A percentile compares a stretch with the other conserved stretches of the same genome.
Conservation (phyloP, 2,797 vertebrate genomes). For the Coendou prehensilis region DNA sequence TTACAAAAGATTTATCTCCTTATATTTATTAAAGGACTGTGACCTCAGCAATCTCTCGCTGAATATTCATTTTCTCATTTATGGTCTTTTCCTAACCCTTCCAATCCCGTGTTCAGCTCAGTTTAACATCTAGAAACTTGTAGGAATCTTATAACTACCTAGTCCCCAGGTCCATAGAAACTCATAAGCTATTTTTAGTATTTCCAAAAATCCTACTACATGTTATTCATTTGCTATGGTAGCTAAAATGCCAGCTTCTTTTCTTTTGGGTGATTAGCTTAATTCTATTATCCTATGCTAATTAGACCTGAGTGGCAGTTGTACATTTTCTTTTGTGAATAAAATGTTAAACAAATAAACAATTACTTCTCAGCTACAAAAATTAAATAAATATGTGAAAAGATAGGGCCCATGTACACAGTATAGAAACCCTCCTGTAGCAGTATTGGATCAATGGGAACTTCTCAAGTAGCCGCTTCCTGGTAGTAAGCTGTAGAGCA, state of each 20-base stretch:
- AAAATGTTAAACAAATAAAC: conserved; percentile 1
- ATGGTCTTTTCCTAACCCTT: not conserved
- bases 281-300: not conserved
- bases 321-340: conserved; percentile 24
- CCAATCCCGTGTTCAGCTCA: not conserved
- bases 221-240: not conserved
- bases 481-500: not conserved
- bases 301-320: not conserved
- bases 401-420: not conserved
- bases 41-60: not conserved
- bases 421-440: not conserved
- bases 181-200: conserved; percentile 34
- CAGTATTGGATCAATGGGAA: not conserved
- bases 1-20: not conserved
- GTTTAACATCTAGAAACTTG: conserved; percentile 31
- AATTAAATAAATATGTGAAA: conserved; percentile 21
- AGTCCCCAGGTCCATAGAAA: not conserved
- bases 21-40: not conserved
- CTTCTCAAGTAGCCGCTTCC: not conserved
- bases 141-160: conserved; percentile 12
- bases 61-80: not conserved
- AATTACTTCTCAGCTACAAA: conserved; percentile 30
- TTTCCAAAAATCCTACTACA: conserved; percentile 39
- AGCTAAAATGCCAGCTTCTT: not conserved
- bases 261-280: not conserved